These are phyloP conservation scores for Pristis pectinata DNA, from an alignment of 2,797 vertebrate species.

Conservation along the genomic window DNA sequence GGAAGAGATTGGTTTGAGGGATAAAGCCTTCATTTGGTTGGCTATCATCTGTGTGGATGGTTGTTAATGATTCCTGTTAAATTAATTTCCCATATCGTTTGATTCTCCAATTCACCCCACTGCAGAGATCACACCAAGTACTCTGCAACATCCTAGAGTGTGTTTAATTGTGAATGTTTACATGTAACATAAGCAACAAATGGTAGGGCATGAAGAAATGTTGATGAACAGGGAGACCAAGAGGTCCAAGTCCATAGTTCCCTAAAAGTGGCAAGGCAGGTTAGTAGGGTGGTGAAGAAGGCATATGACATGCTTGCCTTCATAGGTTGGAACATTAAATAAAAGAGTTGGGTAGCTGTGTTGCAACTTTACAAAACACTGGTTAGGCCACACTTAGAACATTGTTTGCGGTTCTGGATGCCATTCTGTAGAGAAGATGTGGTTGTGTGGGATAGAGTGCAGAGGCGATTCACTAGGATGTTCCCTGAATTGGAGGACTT, in stretches of 20 bases:
- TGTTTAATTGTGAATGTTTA: background rate
- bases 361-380: background rate
- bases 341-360: background rate
- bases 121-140: background rate
- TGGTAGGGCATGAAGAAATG: no score
- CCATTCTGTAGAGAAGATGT: background rate
- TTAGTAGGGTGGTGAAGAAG: no score
- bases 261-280: no score
- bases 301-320: background rate
- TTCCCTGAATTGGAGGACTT: background rate
- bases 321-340: background rate
- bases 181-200: no score
- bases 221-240: background rate
- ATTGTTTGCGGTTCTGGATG: background rate
- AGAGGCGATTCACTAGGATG: background rate
- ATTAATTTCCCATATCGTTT: background rate
- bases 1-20: background rate
- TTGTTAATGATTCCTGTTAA: background rate
- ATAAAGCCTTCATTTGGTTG: background rate
- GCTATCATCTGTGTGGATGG: background rate
- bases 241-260: background rate
- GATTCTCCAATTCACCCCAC: background rate
- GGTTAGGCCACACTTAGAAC: background rate
- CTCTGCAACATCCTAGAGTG: background rate
- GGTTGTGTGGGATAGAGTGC: background rate